Evolutionary conservation across 2,113 vertebrate species (phyloP), one percentile per base, ranked within the genome.

Genomic region (Cyanoderma ruficeps): DNA sequence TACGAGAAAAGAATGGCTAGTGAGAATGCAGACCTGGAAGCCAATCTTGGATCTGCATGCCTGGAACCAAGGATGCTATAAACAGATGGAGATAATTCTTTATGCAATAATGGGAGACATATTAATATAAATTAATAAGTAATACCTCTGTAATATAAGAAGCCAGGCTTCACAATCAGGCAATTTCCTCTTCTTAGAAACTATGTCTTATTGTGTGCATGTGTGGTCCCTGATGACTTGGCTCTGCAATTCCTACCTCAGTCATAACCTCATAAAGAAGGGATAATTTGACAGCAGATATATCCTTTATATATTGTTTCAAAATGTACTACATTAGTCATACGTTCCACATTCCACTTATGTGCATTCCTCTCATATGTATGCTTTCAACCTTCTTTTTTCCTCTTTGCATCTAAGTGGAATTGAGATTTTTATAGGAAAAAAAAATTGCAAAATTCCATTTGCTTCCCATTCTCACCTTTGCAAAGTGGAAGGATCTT

Each of bases 261-360:
- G 28, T 79, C 30, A 69, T 75, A 85, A 87, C 61, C 46, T 96
- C 87, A 89, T 11, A 83, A 82, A 46, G 31, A 85, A 71, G 33
- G 30, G 33, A 87, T 94, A 85, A 94, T 82, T 39, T 94, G 60
- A 91, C 81, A 90, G 80, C 30, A 92, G 72, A 53, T 82, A 60
- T 3, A 55, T 61, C 27, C 9, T 65, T 75, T 82, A 46, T 35
- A 25, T 76, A 60, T 69, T 77, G 14, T 89, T 91, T 89, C 41
- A 69, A 55, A 83, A 79, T 28, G 25, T 72, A 60, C 18, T 4
- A 0, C 50, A 88, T 80, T 65, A 94, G 39, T 82, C 84, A 93
- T 25, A 52, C 3, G 0, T 42, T 80, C 16, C 33, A 39, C 53
- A 31, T 67, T 80, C 23, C 25, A 69, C 20, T 81, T 52, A 39